A percentile compares a stretch with the other conserved stretches of the same genome.
Evolutionary conservation across 2,888 invertebrate species (phyloP).

Genomic region (Drosophila meridionalis): DNA sequence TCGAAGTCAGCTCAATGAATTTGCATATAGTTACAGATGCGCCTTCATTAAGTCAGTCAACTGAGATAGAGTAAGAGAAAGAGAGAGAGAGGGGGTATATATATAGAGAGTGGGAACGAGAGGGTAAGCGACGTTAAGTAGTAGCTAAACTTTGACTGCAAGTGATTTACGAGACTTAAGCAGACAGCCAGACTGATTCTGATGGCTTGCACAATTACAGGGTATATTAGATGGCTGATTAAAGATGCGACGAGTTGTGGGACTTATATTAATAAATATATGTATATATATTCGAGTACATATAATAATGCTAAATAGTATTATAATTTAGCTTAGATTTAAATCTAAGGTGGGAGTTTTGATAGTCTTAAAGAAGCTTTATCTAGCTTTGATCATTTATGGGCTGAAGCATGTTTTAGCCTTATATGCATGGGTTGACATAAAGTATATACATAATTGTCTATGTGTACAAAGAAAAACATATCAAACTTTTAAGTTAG

Average conservation of each 20-base stretch:
- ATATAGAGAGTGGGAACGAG: neutral
- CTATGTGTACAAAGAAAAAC: too few relatives aligned
- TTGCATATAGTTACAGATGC: slow-evolving; percentile 49
- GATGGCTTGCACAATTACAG: neutral
- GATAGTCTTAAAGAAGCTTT: too few relatives aligned
- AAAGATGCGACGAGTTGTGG: neutral
- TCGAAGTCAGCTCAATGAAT: slow-evolving; percentile 69
- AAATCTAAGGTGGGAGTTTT: neutral
- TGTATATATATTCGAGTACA: too few relatives aligned
- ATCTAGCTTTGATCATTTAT: too few relatives aligned
- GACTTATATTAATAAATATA: neutral
- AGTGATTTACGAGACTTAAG: slow-evolving; percentile 55
- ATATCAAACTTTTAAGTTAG: too few relatives aligned
- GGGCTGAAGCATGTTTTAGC: too few relatives aligned
- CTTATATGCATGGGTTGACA: too few relatives aligned
- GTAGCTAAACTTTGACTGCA: slow-evolving; percentile 54
- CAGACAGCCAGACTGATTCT: slow-evolving; percentile 13
- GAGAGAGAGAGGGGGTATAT: neutral
- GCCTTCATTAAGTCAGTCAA: slow-evolving; percentile 6
- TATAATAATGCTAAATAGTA: neutral
- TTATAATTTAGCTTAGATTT: neutral
- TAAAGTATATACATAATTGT: too few relatives aligned
- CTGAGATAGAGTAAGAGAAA: neutral
- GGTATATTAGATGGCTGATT: neutral
- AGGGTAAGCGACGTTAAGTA: slow-evolving; percentile 24